Conservation (phyloP, 2,888 invertebrate genomes). For the Deroplatys truncata region DNA sequence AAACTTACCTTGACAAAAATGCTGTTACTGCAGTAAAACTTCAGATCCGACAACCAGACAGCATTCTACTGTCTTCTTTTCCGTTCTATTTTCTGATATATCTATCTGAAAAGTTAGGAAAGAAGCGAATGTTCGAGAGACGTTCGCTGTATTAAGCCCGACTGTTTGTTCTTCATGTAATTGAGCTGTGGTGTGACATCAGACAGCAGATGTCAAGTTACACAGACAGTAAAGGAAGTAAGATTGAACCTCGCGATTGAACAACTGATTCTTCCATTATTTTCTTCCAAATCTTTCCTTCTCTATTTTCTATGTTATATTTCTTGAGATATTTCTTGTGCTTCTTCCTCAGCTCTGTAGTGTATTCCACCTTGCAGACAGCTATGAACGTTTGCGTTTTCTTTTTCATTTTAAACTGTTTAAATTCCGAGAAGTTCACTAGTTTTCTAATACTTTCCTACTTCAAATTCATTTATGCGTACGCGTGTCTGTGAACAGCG, state of each 20-base stretch:
- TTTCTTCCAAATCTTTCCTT: not conserved
- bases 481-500: too few relatives aligned
- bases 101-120: not conserved
- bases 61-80: not conserved
- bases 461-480: too few relatives aligned
- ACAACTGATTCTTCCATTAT: not conserved
- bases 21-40: not conserved
- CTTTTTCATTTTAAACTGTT: too few relatives aligned
- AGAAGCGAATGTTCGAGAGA: not conserved
- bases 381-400: too few relatives aligned
- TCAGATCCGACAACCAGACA: not conserved
- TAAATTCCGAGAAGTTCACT: too few relatives aligned
- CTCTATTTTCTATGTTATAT: not conserved
- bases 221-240: not conserved
- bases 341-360: not conserved
- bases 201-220: not conserved
- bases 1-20: not conserved
- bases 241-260: not conserved
- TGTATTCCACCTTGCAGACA: not conserved
- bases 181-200: not conserved
- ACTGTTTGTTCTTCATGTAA: not conserved
- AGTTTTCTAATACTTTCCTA: too few relatives aligned
- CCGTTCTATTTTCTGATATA: not conserved
- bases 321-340: not conserved
- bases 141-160: not conserved